Conservation (phyloP, 2,113 vertebrate species). For the Brachyhypopomus occidentalis region DNA sequence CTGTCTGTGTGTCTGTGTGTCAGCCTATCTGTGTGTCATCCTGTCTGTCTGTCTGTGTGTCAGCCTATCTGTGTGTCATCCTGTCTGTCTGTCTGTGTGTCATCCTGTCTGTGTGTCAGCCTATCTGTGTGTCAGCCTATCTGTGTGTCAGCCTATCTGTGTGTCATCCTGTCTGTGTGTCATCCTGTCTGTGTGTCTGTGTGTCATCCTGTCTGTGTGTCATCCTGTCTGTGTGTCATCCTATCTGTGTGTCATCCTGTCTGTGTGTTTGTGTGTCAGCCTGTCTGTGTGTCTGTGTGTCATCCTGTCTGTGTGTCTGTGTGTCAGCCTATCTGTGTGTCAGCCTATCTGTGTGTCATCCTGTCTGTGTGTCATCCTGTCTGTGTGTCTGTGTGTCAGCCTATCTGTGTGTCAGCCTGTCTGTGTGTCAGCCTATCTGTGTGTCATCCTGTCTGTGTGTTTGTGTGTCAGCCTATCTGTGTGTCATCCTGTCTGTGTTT, state of each 20-base stretch:
- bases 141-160: background rate
- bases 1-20: background rate
- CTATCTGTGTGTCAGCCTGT: background rate
- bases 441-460: background rate
- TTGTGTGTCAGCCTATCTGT: too few species aligned
- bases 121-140: conserved; percentile 1
- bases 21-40: background rate
- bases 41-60: too few species aligned
- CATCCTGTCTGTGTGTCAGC: background rate
- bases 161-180: background rate
- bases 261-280: background rate
- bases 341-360: background rate
- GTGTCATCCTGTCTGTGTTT: background rate
- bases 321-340: too few species aligned
- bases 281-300: background rate
- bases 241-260: background rate
- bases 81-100: background rate
- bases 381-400: too few species aligned
- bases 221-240: conserved; percentile 1
- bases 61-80: background rate
- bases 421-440: background rate
- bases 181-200: conserved; percentile 1
- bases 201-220: too few species aligned
- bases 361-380: background rate
- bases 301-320: conserved; percentile 1